Percentiles rank a stretch among this genome's conserved stretches.
phyloP scores from a whole-genome alignment of 2,888 invertebrate species.

The Cyclophora albipunctata region DNA sequence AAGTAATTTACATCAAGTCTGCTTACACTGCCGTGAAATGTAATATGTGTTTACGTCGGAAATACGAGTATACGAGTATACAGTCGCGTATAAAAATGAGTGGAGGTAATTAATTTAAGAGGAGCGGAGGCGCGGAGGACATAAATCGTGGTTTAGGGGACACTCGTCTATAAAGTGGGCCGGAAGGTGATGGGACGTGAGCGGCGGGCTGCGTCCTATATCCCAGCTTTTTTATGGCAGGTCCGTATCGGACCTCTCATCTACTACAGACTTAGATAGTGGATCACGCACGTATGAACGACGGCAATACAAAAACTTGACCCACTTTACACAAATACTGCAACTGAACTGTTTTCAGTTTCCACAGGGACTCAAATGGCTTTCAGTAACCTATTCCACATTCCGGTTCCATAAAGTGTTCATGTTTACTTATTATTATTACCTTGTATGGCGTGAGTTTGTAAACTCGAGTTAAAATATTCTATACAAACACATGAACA shows the following conservation, averaged over 20 bases:
- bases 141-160: slow-evolving; percentile 62
- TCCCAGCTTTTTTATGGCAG: slow-evolving; percentile 64
- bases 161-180: slow-evolving; percentile 57
- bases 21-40: no score
- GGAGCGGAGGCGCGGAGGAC: slow-evolving; percentile 35
- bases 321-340: slow-evolving; percentile 43
- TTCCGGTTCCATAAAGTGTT: background rate
- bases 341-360: slow-evolving; percentile 29
- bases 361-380: slow-evolving; percentile 10
- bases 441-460: no score
- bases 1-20: no score
- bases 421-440: slow-evolving; percentile 1
- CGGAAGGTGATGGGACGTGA: slow-evolving; percentile 56
- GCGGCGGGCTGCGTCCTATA: slow-evolving; percentile 50
- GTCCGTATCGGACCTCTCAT: slow-evolving; percentile 64
- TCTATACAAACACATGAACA: slow-evolving; percentile 31
- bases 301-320: slow-evolving; percentile 51
- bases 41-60: background rate
- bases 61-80: slow-evolving; percentile 23
- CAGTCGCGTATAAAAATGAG: slow-evolving; percentile 26
- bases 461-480: no score
- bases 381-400: slow-evolving; percentile 1
- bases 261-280: slow-evolving; percentile 61
- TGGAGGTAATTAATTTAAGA: slow-evolving; percentile 39
- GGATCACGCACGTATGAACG: slow-evolving; percentile 59